These are phyloP conservation scores for Geopemphigus sp. DNA, from an alignment of 1,140 invertebrate species.

Conservation along the genomic window DNA sequence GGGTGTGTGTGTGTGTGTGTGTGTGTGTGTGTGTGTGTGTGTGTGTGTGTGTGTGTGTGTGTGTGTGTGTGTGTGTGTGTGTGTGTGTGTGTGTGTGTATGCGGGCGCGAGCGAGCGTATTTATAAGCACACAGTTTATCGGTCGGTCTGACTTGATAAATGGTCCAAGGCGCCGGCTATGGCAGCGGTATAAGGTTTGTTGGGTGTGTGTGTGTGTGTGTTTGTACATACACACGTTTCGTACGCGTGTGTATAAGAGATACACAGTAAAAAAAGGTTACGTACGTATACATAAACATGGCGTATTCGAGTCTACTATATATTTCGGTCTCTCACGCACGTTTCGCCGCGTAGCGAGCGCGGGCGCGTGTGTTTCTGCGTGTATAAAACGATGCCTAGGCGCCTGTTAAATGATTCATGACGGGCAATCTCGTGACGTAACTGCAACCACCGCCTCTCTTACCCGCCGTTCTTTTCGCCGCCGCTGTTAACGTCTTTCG, in stretches of 20 bases:
- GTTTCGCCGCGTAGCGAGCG: neutral
- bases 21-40: no score
- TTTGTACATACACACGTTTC: neutral
- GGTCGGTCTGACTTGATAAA: slow-evolving; percentile 46
- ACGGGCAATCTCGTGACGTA: slow-evolving; percentile 46
- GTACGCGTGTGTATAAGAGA: neutral
- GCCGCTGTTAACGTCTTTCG: neutral
- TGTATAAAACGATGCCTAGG: neutral
- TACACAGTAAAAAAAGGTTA: slow-evolving; percentile 7
- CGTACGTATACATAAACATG: slow-evolving; percentile 23
- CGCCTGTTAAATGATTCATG: slow-evolving; percentile 49
- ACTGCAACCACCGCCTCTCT: neutral
- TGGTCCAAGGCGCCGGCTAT: slow-evolving; percentile 4
- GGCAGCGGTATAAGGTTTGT: slow-evolving; percentile 5
- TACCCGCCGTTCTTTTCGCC: neutral
- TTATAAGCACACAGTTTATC: slow-evolving; percentile 22
- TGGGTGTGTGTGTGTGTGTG: neutral
- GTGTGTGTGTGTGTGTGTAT: no score
- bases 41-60: no score
- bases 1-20: neutral
- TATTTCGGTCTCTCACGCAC: no score
- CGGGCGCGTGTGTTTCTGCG: neutral
- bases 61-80: no score
- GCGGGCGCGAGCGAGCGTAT: neutral
- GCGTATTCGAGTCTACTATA: neutral